A percentile compares a stretch with the other conserved stretches of the same genome.
Evolutionary conservation across 2,113 vertebrate species (phyloP).

Genomic region (Tautogolabrus adspersus): DNA sequence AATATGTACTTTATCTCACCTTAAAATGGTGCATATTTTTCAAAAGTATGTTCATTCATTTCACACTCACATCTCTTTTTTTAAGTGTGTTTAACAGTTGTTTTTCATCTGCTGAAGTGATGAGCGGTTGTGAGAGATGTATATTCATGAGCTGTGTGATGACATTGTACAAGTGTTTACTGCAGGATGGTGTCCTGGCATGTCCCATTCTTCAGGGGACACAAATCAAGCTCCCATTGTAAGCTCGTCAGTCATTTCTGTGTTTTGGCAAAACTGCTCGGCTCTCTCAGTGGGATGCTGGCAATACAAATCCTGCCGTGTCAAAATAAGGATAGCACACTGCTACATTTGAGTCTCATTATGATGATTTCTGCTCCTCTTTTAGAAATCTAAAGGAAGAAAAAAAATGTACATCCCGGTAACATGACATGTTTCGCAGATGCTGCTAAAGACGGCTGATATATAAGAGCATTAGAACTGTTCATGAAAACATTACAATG

Average conservation of each 20-base stretch:
- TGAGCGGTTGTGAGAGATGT: constrained; percentile 58
- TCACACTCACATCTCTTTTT: background rate
- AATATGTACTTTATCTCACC: background rate
- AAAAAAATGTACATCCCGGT: background rate
- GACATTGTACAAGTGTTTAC: constrained; percentile 66
- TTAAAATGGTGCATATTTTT: background rate
- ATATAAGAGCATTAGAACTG: background rate
- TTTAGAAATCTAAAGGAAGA: constrained; percentile 4
- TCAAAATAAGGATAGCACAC: constrained; percentile 68
- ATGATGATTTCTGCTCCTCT: constrained; percentile 9
- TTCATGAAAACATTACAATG: background rate
- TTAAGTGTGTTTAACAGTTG: constrained; percentile 24
- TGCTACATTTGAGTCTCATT: constrained; percentile 50
- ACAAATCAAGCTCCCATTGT: constrained; percentile 73
- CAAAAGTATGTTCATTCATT: background rate
- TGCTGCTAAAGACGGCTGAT: background rate
- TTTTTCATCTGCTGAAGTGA: constrained; percentile 36
- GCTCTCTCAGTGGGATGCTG: constrained; percentile 57
- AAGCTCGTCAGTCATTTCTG: constrained; percentile 67
- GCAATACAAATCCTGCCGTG: constrained; percentile 42
- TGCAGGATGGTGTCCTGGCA: constrained; percentile 62
- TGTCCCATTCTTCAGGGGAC: constrained; percentile 64
- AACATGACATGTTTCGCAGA: background rate
- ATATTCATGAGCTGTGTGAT: constrained; percentile 37
- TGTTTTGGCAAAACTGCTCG: constrained; percentile 63